These are phyloP conservation scores for Pectinophora gossypiella DNA, from an alignment of 1,140 invertebrate genomes.

Conservation along the genomic window DNA sequence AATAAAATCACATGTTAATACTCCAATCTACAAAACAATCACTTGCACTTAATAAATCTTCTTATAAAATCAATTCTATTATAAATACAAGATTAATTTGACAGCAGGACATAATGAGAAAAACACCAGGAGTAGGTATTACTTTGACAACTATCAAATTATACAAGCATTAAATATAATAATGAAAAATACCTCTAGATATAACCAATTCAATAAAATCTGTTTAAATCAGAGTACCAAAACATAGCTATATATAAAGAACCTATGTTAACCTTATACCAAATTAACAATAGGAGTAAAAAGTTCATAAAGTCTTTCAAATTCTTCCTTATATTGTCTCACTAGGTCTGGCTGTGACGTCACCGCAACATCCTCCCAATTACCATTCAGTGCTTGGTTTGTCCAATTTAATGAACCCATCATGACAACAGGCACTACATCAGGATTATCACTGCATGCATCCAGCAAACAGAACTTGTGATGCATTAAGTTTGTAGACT, in stretches of 20 bases:
- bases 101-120: no score
- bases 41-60: no score
- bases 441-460: conserved; percentile 21
- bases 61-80: no score
- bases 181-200: no score
- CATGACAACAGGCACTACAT: conserved; percentile 36
- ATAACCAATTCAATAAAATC: no score
- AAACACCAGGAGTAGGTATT: no score
- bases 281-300: conserved; percentile 55
- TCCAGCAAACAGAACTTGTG: conserved; percentile 64
- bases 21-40: no score
- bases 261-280: not conserved
- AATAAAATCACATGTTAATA: no score
- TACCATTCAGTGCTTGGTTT: conserved; percentile 52
- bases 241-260: not conserved
- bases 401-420: conserved; percentile 65
- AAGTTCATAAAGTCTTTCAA: conserved; percentile 56
- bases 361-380: conserved; percentile 58
- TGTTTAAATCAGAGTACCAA: no score
- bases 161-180: no score
- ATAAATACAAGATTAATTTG: no score
- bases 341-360: conserved; percentile 54
- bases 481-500: conserved; percentile 61
- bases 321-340: conserved; percentile 42
- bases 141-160: no score